Percentiles rank a stretch among this genome's conserved stretches.
phyloP scores from a whole-genome alignment of 53 echinoderm and acorn worm genomes.

The Apostichopus leukothele region DNA sequence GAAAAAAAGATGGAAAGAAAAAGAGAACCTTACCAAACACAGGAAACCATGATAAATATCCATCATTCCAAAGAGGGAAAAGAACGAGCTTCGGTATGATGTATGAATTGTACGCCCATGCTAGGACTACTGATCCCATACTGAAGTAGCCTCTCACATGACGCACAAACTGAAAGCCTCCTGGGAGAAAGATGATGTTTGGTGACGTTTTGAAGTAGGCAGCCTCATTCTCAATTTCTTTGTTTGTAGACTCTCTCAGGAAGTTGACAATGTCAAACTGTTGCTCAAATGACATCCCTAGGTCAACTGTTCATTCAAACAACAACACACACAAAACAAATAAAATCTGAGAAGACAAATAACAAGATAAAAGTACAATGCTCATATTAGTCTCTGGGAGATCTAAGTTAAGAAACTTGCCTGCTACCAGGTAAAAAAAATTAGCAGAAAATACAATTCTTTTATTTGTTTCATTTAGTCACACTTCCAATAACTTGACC shows the following conservation, averaged over 20 bases:
- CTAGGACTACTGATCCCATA: constrained; percentile 64
- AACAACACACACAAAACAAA: not conserved
- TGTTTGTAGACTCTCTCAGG: constrained; percentile 11
- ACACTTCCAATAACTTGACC: too few relatives aligned
- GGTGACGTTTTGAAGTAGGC: constrained; percentile 60
- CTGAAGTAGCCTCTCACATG: constrained; percentile 65
- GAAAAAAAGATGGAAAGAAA: not conserved
- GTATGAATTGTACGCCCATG: constrained; percentile 74
- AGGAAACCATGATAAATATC: constrained; percentile 50
- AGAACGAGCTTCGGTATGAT: constrained; percentile 70
- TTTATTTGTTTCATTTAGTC: too few relatives aligned
- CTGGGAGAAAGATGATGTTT: constrained; percentile 62
- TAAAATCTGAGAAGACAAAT: not conserved
- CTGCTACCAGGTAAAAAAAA: too few relatives aligned
- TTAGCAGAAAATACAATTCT: too few relatives aligned
- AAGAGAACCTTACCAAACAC: constrained; percentile 58
- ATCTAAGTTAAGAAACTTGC: too few relatives aligned
- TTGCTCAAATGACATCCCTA: constrained; percentile 33
- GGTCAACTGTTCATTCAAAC: not conserved
- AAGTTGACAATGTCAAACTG: constrained; percentile 25
- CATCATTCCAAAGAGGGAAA: constrained; percentile 65
- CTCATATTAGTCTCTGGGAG: too few relatives aligned
- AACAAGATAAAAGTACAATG: not conserved
- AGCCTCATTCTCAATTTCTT: constrained; percentile 49
- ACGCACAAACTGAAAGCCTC: constrained; percentile 65